These are phyloP conservation scores for Drosophila bocki DNA, from an alignment of 1,140 invertebrate genomes.

Conservation along the genomic window DNA sequence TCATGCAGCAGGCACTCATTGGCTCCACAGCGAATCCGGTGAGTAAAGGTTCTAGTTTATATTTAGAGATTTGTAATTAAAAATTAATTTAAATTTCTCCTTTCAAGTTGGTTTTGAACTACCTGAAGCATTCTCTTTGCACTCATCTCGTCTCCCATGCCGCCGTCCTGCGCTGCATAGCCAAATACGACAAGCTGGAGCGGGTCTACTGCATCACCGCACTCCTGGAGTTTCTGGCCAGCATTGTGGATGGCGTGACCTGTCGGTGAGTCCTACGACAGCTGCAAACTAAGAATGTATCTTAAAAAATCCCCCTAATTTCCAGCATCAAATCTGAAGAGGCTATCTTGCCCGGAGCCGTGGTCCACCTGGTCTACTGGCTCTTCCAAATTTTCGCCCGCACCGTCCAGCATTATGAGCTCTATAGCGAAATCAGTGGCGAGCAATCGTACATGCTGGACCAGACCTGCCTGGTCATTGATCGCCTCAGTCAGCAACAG, in stretches of 20 bases:
- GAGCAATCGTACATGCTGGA: slow-evolving; percentile 89
- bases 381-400: slow-evolving; percentile 92
- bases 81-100: not conserved
- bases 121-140: slow-evolving; percentile 95
- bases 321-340: slow-evolving; percentile 93
- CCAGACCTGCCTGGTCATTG: slow-evolving; percentile 89
- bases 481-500: slow-evolving; percentile 90
- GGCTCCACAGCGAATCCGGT: slow-evolving; percentile 93
- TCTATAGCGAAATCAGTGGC: slow-evolving; percentile 85
- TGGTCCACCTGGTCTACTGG: slow-evolving; percentile 92
- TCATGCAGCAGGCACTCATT: slow-evolving; percentile 96
- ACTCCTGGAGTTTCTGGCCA: slow-evolving; percentile 93
- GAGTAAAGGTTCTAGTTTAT: not conserved
- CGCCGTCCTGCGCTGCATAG: slow-evolving; percentile 93
- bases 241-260: slow-evolving; percentile 89
- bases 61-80: not conserved
- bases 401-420: slow-evolving; percentile 86
- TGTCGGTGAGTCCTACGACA: slow-evolving; percentile 73
- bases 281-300: too few relatives aligned
- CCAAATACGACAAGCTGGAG: slow-evolving; percentile 94
- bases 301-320: not conserved
- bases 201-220: slow-evolving; percentile 95
- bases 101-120: slow-evolving; percentile 92
- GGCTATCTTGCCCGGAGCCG: slow-evolving; percentile 90
- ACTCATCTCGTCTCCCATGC: slow-evolving; percentile 96